Base-by-base conservation (phyloP, 2,113 vertebrate genomes). In the Sylvietta virens region DNA sequence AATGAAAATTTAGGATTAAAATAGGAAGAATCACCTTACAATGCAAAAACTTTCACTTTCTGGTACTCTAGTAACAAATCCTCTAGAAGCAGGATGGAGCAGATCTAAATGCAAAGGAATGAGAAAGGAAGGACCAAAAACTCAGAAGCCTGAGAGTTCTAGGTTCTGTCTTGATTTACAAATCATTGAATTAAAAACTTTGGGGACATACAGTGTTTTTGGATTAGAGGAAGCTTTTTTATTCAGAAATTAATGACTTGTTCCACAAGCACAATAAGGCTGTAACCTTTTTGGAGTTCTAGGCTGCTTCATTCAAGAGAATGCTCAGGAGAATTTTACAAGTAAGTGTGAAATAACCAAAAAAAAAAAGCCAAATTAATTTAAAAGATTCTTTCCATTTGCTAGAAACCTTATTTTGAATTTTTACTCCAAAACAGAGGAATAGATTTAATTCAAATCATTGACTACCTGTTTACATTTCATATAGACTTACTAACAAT, bases 191-290 rank as follows among this genome's bases (percentile, higher is more conserved):
- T 57, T 57, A 51, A 77, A 80, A 77, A 9, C 8, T 37, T 11
- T 50, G 9, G 12, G 35, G 16, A 7, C 0, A 3, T 5, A 47
- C 1, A 61, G 5, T 45, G 5, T 61, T 50, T 51, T 20, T 18
- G 37, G 26, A 60, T 61, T 90, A 80, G 19, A 76, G 4, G 12
- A 80, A 90, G 42, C 3, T n/a, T 44, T 61, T 85, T 69, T 54
- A 56, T 37, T 57, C 42, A 39, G 37, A 23, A 64, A 58, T 51
- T 15, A 69, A 15, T 15, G 21, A n/a, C 16, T 42, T 42, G 2
- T 48, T 82, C n/a, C 54, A 24, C 2, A 6, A 57, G 17, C 1
- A 3, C 30, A 61, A 35, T 66, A 40, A 77, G 8, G 7, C 4
- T 47, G 12, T 47, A 62, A 6, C 3, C 3, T 20, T 61, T 54